These are phyloP conservation scores for Pandemis cinnamomeana DNA, from an alignment of 2,888 invertebrate genomes.

Conservation along the genomic window DNA sequence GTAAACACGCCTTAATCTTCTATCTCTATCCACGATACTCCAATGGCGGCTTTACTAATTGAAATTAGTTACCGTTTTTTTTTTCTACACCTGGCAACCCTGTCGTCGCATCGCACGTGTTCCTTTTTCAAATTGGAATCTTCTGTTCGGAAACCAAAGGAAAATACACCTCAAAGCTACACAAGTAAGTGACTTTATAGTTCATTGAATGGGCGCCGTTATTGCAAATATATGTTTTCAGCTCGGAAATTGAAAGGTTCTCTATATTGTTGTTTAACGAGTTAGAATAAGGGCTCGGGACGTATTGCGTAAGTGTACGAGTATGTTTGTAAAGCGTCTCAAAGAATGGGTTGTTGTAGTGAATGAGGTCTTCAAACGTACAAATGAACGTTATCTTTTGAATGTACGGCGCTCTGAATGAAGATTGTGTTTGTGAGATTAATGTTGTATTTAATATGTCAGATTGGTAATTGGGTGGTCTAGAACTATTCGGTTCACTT, in stretches of 20 bases:
- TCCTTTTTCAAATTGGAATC: constrained; percentile 50
- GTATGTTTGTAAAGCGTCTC: constrained; percentile 47
- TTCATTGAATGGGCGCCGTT: constrained; percentile 17
- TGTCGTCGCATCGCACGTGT: constrained; percentile 35
- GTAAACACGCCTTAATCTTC: too few species aligned
- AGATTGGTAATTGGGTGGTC: constrained; percentile 41
- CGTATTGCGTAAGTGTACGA: constrained; percentile 34
- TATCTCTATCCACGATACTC: too few species aligned
- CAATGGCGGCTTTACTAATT: too few species aligned
- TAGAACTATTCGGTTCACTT: constrained; percentile 23
- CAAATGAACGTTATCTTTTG: constrained; percentile 66
- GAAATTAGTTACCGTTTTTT: neutral
- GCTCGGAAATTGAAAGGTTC: constrained; percentile 46
- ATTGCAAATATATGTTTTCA: constrained; percentile 49
- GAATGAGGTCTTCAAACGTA: constrained; percentile 73
- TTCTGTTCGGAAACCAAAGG: constrained; percentile 36
- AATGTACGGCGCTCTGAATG: constrained; percentile 43
- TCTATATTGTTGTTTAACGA: constrained; percentile 40
- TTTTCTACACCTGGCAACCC: neutral
- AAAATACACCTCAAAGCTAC: constrained; percentile 31
- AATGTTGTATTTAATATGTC: constrained; percentile 38
- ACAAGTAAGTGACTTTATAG: constrained; percentile 39
- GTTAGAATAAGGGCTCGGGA: constrained; percentile 39
- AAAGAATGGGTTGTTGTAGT: constrained; percentile 68
- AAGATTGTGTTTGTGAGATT: constrained; percentile 39